Percentiles rank a stretch among this genome's conserved stretches.
These are phyloP conservation scores for Cheilosia urbana DNA, from an alignment of 2,888 invertebrate genomes.

Conservation along the genomic window DNA sequence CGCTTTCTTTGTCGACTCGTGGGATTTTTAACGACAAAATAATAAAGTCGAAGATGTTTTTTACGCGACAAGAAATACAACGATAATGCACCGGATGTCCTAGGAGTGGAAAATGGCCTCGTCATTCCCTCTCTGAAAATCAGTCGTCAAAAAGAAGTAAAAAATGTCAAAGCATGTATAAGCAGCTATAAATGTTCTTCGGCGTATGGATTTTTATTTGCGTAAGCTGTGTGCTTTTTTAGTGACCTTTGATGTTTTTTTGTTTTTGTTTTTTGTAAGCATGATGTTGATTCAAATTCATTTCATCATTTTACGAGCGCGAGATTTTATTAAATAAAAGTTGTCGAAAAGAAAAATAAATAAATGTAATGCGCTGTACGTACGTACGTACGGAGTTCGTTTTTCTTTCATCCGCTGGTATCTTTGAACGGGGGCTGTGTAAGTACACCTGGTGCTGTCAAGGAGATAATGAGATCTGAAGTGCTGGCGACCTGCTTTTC, in stretches of 20 bases:
- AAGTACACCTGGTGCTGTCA: too few species aligned
- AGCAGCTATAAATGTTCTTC: neutral
- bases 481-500: too few species aligned
- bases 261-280: conserved; percentile 4
- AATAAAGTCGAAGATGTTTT: conserved; percentile 45
- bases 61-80: conserved; percentile 32
- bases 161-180: neutral
- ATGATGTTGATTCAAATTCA: conserved; percentile 53
- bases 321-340: conserved; percentile 10
- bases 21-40: conserved; percentile 52
- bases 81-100: conserved; percentile 59
- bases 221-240: conserved; percentile 14
- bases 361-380: conserved; percentile 12
- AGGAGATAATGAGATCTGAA: too few species aligned
- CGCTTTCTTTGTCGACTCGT: conserved; percentile 2
- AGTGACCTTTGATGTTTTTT: neutral
- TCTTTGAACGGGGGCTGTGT: too few species aligned
- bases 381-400: neutral
- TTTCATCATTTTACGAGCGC: conserved; percentile 23
- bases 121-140: neutral
- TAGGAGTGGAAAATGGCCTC: neutral
- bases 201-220: conserved; percentile 17
- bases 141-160: neutral
- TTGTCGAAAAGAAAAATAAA: neutral
- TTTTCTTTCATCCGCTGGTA: too few species aligned